Conservation (phyloP, 2,888 invertebrate species). For the Lomographa bimaculata region DNA sequence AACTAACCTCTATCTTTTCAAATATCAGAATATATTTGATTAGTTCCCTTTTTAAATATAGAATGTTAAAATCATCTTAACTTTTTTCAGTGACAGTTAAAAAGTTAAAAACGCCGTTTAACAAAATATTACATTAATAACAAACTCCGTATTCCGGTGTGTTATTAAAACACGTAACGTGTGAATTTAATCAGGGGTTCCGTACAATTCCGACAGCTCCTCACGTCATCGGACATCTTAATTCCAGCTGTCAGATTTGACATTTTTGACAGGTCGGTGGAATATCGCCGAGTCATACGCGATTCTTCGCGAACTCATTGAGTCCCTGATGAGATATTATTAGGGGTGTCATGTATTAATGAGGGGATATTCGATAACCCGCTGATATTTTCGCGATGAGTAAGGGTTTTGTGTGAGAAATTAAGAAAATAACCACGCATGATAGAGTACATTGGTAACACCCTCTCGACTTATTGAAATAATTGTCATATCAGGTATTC, state of each 20-base stretch:
- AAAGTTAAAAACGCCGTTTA: slow-evolving; percentile 13
- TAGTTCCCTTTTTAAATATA: no score
- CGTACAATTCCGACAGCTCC: slow-evolving; percentile 60
- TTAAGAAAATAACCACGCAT: slow-evolving; percentile 10
- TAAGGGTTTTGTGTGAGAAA: slow-evolving; percentile 11
- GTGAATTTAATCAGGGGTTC: slow-evolving; percentile 72
- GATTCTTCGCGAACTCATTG: slow-evolving; percentile 61
- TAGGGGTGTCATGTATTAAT: slow-evolving; percentile 64
- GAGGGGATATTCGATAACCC: slow-evolving; percentile 35
- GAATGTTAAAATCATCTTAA: no score
- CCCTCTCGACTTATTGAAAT: no score
- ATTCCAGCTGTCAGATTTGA: slow-evolving; percentile 67
- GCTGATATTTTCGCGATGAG: slow-evolving; percentile 38
- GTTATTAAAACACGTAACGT: slow-evolving; percentile 71
- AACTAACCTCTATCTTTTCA: no score
- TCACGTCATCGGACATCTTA: slow-evolving; percentile 57
- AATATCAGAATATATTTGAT: no score
- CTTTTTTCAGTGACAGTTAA: slow-evolving; percentile 24
- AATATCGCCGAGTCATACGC: slow-evolving; percentile 62
- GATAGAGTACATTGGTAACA: no score
- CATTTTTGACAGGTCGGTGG: slow-evolving; percentile 57
- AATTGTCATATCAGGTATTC: no score
- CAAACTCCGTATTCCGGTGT: slow-evolving; percentile 43
- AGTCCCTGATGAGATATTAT: slow-evolving; percentile 64
- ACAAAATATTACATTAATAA: slow-evolving; percentile 28